These are phyloP conservation scores for Leptobrachium ailaonicum DNA, from an alignment of 2,113 vertebrate species.

Conservation along the genomic window DNA sequence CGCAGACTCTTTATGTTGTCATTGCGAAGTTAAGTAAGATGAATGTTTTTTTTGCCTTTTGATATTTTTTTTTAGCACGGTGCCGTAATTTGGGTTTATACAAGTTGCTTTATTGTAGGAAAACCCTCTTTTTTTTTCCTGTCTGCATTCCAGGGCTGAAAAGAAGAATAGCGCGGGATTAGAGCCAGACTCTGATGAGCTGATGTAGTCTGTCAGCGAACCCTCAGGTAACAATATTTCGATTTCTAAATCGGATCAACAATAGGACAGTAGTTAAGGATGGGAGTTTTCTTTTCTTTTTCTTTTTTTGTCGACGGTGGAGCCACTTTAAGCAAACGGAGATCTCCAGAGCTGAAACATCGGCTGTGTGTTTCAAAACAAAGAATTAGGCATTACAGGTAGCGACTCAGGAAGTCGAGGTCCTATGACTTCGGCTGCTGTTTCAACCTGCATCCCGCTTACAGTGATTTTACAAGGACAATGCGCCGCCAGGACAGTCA, in stretches of 20 bases:
- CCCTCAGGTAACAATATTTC: constrained; percentile 72
- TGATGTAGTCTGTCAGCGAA: constrained; percentile 69
- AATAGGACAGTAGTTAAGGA: constrained; percentile 67
- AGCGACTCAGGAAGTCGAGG: background rate
- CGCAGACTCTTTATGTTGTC: constrained; percentile 50
- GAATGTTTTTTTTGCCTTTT: constrained; percentile 50
- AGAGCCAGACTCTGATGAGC: constrained; percentile 62
- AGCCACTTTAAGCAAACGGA: constrained; percentile 53
- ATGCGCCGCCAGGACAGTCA: constrained; percentile 17
- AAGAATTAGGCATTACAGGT: constrained; percentile 35
- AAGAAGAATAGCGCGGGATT: constrained; percentile 60
- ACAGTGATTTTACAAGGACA: constrained; percentile 29
- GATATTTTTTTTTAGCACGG: constrained; percentile 48
- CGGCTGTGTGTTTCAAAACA: constrained; percentile 48
- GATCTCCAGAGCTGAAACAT: constrained; percentile 49
- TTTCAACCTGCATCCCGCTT: constrained; percentile 51
- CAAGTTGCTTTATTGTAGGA: constrained; percentile 63
- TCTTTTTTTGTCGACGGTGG: constrained; percentile 20
- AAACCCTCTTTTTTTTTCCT: constrained; percentile 54
- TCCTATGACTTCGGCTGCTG: constrained; percentile 52
- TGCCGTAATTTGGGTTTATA: constrained; percentile 65
- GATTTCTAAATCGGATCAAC: constrained; percentile 68
- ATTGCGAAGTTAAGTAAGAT: constrained; percentile 46
- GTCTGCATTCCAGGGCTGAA: constrained; percentile 70
- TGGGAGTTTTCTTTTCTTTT: constrained; percentile 47